phyloP scores from a whole-genome alignment of 53 echinoderm and acorn worm species.

The Mesocentrotus franciscanus region DNA sequence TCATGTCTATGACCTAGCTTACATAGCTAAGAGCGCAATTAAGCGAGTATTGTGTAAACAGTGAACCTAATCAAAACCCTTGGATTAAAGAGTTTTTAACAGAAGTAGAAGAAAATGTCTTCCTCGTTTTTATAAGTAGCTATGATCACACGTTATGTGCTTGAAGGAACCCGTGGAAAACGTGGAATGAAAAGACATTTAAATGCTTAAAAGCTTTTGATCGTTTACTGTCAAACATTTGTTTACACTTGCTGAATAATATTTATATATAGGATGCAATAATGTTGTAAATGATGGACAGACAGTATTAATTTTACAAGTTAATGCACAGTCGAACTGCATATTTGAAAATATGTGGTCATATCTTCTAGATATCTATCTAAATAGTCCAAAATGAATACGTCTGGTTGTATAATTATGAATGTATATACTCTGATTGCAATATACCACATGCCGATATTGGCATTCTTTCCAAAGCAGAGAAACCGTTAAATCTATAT shows the following conservation, averaged over 20 bases:
- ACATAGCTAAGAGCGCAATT: not conserved
- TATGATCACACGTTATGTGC: not conserved
- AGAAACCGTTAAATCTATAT: not conserved
- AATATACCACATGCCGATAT: no score
- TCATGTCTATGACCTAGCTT: not conserved
- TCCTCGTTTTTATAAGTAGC: slow-evolving; percentile 11
- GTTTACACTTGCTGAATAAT: no score
- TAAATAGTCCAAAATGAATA: not conserved
- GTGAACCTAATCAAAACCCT: not conserved
- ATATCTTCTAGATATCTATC: not conserved
- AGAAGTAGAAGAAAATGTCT: not conserved
- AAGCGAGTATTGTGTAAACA: not conserved
- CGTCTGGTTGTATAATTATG: not conserved
- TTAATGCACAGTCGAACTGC: not conserved
- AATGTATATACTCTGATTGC: not conserved
- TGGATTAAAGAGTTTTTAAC: not conserved
- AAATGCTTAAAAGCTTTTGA: not conserved
- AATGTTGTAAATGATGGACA: not conserved
- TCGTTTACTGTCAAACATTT: not conserved
- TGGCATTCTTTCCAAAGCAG: not conserved
- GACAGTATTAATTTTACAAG: not conserved
- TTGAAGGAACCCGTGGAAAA: not conserved
- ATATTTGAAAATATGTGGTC: not conserved
- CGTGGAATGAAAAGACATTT: not conserved
- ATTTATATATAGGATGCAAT: not conserved